Conservation (phyloP, 2,797 vertebrate species). For the Dendrocincla tyrannina region DNA sequence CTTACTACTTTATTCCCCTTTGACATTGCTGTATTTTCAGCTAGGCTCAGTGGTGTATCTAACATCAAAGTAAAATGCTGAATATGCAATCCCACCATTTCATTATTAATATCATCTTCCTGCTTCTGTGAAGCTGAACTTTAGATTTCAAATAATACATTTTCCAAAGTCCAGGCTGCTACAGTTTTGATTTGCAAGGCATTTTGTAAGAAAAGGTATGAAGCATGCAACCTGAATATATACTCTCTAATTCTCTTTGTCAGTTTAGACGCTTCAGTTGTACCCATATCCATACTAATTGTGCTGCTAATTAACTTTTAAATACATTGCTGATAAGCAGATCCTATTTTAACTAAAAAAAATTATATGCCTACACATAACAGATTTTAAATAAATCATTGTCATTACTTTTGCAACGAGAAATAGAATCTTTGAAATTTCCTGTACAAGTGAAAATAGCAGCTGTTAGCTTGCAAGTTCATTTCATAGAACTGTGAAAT, state of each 20-base stretch:
- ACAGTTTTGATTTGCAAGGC: not conserved
- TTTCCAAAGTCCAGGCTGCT: not conserved
- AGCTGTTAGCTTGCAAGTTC: not conserved
- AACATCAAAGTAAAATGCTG: not conserved
- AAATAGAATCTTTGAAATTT: not conserved
- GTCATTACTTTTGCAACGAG: not conserved
- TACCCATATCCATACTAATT: not conserved
- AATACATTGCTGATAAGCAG: not conserved
- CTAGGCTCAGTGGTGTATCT: not conserved
- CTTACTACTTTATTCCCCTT: not conserved
- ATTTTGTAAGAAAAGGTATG: not conserved
- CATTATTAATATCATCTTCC: not conserved
- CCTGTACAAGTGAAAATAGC: not conserved
- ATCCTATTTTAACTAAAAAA: not conserved
- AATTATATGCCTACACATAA: not conserved
- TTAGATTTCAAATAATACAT: not conserved
- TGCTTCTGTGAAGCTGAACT: not conserved
- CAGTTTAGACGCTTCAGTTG: not conserved
- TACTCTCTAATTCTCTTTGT: not conserved
- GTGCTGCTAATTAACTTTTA: not conserved
- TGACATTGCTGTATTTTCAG: not conserved
- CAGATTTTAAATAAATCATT: not conserved
- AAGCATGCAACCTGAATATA: not conserved
- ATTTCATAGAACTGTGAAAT: not conserved
- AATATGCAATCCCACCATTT: not conserved